phyloP scores from a whole-genome alignment of 2,888 invertebrate genomes.

The Fragum whitleyi region DNA sequence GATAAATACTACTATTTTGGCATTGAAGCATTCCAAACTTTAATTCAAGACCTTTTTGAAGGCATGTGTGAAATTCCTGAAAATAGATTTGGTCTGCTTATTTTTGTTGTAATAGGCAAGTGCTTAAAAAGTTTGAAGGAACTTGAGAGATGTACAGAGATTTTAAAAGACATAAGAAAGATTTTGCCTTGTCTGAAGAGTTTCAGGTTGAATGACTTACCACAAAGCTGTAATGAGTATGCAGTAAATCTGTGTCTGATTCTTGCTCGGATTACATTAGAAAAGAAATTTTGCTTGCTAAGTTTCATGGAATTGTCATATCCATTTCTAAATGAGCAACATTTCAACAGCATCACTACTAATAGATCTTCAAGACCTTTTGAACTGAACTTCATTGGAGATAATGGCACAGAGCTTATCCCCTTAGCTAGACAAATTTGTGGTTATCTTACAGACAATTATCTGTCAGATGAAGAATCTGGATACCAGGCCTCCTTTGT shows the following conservation, averaged over 20 bases:
- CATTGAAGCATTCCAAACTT: no score
- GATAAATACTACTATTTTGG: no score
- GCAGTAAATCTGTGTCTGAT: background rate
- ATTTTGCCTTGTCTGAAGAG: no score
- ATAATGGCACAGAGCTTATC: no score
- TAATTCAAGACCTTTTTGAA: background rate
- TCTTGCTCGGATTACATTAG: background rate
- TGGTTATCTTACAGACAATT: no score
- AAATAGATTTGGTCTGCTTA: background rate
- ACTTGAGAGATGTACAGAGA: background rate
- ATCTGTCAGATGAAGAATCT: no score
- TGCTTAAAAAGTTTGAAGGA: background rate
- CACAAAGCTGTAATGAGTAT: conserved; percentile 2
- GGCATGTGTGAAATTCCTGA: background rate
- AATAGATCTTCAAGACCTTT: no score
- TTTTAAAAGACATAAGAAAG: background rate
- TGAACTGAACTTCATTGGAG: no score
- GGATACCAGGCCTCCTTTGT: no score
- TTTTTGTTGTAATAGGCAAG: conserved; percentile 18
- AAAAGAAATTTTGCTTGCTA: background rate
- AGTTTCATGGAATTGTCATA: background rate
- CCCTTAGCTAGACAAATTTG: no score
- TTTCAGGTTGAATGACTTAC: background rate
- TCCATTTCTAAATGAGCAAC: conserved; percentile 18
- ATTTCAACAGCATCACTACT: no score